Evolutionary conservation across 2,888 invertebrate species (phyloP).

Genomic region (Mimumesa dahlbomi): DNA sequence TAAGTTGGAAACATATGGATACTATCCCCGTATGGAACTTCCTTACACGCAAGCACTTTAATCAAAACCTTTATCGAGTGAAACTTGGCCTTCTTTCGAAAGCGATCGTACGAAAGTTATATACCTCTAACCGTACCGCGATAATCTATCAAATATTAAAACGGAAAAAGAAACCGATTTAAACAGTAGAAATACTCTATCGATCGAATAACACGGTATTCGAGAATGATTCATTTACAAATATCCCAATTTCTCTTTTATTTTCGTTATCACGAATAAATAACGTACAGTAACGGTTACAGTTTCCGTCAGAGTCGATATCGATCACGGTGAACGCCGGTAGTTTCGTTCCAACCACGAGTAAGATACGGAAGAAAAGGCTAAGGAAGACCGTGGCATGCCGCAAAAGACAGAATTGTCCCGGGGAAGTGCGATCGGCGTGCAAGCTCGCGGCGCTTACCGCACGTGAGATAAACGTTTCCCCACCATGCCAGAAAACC

Average conservation of each 20-base stretch:
- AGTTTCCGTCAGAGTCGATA: too few species aligned
- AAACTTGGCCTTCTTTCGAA: conserved; percentile 51
- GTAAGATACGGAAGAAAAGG: neutral
- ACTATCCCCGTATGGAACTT: conserved; percentile 61
- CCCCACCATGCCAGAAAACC: conserved; percentile 37
- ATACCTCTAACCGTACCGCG: conserved; percentile 7
- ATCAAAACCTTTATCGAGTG: conserved; percentile 64
- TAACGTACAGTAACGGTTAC: too few species aligned
- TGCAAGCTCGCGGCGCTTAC: conserved; percentile 30
- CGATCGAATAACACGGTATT: too few species aligned
- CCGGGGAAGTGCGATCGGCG: conserved; percentile 47
- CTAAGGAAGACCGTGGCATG: conserved; percentile 1
- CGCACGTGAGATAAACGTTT: conserved; percentile 62
- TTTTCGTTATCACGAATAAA: too few species aligned
- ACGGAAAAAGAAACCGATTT: conserved; percentile 14
- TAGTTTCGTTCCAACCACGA: neutral
- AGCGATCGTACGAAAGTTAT: conserved; percentile 48
- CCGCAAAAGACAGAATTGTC: conserved; percentile 40
- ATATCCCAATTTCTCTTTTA: too few species aligned
- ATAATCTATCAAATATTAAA: conserved; percentile 48
- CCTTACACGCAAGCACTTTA: conserved; percentile 65
- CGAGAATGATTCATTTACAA: too few species aligned
- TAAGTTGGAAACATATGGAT: conserved; percentile 66
- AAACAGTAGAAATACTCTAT: too few species aligned
- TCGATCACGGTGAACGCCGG: too few species aligned